Evolutionary conservation across 2,797 vertebrate species (phyloP).

Genomic region (Etheostoma perlongum): DNA sequence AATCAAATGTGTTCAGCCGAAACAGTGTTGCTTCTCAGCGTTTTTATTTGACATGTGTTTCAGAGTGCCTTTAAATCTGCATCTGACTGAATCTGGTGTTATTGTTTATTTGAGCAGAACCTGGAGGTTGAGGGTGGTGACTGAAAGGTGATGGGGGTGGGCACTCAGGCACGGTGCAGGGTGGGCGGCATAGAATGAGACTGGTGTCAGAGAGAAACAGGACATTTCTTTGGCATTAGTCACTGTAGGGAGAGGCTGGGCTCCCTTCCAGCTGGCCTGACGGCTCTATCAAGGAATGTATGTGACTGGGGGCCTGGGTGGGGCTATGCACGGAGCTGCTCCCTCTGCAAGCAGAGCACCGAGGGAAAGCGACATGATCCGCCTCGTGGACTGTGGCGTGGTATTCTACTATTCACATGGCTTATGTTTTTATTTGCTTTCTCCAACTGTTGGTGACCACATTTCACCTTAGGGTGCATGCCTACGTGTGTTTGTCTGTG

Average conservation of each 20-base stretch:
- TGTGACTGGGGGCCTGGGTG: conserved; percentile 86
- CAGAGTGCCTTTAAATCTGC: conserved; percentile 11
- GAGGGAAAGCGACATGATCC: conserved; percentile 32
- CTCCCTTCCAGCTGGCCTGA: conserved; percentile 86
- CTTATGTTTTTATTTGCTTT: conserved; percentile 49
- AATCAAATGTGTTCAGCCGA: conserved; percentile 23
- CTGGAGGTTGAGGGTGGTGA: conserved; percentile 37
- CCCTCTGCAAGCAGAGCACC: conserved; percentile 57
- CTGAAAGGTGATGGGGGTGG: conserved; percentile 16
- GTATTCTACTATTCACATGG: conserved; percentile 21
- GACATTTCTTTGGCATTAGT: conserved; percentile 88
- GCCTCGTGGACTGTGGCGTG: conserved; percentile 21
- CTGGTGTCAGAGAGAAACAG: conserved; percentile 69
- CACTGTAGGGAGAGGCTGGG: conserved; percentile 85
- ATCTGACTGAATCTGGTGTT: conserved; percentile 40
- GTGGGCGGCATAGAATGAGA: conserved; percentile 60
- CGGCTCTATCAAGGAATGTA: conserved; percentile 87
- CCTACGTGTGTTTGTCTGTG: neutral
- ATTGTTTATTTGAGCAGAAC: conserved; percentile 68
- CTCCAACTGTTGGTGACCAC: conserved; percentile 17
- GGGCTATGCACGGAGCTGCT: conserved; percentile 65
- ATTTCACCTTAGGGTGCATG: conserved; percentile 27
- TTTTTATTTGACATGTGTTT: conserved; percentile 11
- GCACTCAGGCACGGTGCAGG: conserved; percentile 41
- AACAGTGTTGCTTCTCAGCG: conserved; percentile 24